Base-by-base conservation (phyloP, 2,888 invertebrate genomes). In the Ophion slaviceki region DNA sequence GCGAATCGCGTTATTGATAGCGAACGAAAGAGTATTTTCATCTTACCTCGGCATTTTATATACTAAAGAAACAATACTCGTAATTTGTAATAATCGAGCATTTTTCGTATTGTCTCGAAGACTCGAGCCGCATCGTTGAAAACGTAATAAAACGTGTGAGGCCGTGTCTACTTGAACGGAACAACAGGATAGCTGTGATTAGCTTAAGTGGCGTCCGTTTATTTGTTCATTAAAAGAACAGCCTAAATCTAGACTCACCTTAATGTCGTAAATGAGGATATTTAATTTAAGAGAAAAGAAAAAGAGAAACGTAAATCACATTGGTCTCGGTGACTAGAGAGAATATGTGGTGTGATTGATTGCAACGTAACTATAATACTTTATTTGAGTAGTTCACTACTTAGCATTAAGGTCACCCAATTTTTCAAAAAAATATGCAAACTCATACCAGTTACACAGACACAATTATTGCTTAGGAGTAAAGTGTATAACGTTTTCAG, bases 401-500 rank as follows among this genome's bases (percentile, higher is more conserved):
- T 20, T 66, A 80, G 66, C 47, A 57, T 57, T 45, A 53, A 20
- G 24, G 11, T 57, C 66, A 57, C 74, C 11, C 7, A 40, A 62
- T 59, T 81, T 81, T 72, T 77, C 62, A 59, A 32, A 68, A 76
- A 59, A 76, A 74, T 20, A 75, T 67, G 59, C 70, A 24, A 72
- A 74, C 61, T 59, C 57, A 76, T 68, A 78, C 78, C 76, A 71
- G 62, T 80, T 80, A 82, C 40, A 79, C 82, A 77, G 20, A 78
- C 74, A 83, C 72, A 64, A 75, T 36, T 80, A 64, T 66, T 62
- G 59, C 40, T 57, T 81, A 81, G 79, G 45, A 75, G 82, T 86
- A 80, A 82, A 86, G 74, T 70, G 45, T 74, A 64, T 80, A 84
- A 87, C 40, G 72, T 84, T 80, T 87, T 82, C 80, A 88, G 87